Evolutionary conservation across 2,797 vertebrate species (phyloP).

Genomic region (Coregonus sp.): DNA sequence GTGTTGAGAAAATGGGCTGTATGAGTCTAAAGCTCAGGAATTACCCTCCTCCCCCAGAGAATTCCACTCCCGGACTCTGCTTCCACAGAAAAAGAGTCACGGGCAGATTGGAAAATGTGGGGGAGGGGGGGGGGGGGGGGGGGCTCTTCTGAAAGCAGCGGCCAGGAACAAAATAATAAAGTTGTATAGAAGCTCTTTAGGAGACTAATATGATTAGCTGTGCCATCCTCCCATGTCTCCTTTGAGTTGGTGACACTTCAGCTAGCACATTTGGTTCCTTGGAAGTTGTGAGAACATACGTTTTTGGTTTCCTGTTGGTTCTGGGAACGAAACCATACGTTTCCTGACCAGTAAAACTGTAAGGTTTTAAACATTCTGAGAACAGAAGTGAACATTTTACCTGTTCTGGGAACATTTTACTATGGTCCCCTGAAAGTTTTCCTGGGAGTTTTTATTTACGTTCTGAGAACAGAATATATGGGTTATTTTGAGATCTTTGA

Average conservation of each 20-base stretch:
- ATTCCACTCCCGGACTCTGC: slow-evolving; percentile 14
- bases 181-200: neutral
- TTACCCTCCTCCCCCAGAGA: slow-evolving; percentile 36
- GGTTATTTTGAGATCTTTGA: no score
- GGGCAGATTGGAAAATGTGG: slow-evolving; percentile 3
- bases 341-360: no score
- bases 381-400: no score
- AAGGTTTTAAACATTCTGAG: no score
- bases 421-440: no score
- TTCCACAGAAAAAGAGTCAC: slow-evolving; percentile 7
- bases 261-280: no score
- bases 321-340: no score
- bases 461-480: no score
- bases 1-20: neutral
- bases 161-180: neutral
- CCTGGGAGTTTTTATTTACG: no score
- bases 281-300: no score
- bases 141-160: neutral
- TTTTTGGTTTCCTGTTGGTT: no score
- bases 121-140: neutral
- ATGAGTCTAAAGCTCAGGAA: neutral
- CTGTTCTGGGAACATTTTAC: no score
- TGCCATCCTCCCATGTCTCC: neutral
- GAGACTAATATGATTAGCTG: neutral
- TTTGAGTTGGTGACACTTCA: neutral